These are phyloP conservation scores for Neodiprion pinetum DNA, from an alignment of 1,140 invertebrate species.

Conservation along the genomic window DNA sequence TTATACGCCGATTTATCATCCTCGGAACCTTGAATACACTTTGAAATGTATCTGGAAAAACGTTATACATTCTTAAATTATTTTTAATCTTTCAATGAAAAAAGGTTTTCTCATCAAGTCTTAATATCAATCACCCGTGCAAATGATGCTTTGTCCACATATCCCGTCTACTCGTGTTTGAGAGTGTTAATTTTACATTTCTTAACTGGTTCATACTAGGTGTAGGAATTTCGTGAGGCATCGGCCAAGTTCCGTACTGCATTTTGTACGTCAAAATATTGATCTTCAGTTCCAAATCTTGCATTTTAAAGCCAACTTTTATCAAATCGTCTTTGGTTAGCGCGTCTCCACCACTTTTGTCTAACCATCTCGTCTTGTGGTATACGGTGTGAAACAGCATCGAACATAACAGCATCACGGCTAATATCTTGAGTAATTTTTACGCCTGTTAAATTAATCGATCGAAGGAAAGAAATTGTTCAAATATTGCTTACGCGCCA, in stretches of 20 bases:
- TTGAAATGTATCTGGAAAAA: not conserved
- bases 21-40: not conserved
- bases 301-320: constrained; percentile 41
- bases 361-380: constrained; percentile 26
- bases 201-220: constrained; percentile 27
- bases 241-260: constrained; percentile 50
- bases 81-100: no score
- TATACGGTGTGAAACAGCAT: constrained; percentile 38
- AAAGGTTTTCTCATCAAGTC: not conserved
- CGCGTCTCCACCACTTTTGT: constrained; percentile 7
- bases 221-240: constrained; percentile 36
- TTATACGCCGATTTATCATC: not conserved
- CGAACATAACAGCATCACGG: constrained; percentile 27
- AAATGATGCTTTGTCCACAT: constrained; percentile 42
- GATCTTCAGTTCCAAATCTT: constrained; percentile 48
- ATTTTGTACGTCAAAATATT: constrained; percentile 52
- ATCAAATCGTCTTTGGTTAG: constrained; percentile 32
- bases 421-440: constrained; percentile 37
- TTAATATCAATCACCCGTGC: constrained; percentile 31
- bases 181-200: constrained; percentile 36
- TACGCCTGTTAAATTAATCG: constrained; percentile 8
- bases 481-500: constrained; percentile 39
- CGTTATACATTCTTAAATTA: not conserved
- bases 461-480: constrained; percentile 15
- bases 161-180: constrained; percentile 33